Evolutionary conservation across 1,140 invertebrate genomes (phyloP).

Genomic region (Rhyzopertha dominica): DNA sequence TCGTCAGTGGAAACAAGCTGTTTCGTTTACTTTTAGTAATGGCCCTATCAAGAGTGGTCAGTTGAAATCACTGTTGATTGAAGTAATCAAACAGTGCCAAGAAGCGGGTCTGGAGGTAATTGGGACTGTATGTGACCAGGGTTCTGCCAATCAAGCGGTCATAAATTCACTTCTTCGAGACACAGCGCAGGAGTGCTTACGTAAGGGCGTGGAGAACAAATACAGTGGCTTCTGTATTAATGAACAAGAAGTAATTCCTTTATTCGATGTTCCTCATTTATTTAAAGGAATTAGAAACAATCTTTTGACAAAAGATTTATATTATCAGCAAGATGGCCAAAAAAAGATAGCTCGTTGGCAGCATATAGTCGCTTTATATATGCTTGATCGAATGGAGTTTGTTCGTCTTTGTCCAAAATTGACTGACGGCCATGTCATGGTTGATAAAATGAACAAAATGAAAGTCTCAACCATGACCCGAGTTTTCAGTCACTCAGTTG

Average conservation of each 20-base stretch:
- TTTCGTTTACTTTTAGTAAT: constrained; percentile 24
- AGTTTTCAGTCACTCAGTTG: constrained; percentile 12
- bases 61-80: constrained; percentile 20
- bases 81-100: constrained; percentile 24
- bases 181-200: not conserved
- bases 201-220: constrained; percentile 18
- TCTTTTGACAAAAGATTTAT: constrained; percentile 8
- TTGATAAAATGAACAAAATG: constrained; percentile 14
- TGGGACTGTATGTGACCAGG: constrained; percentile 36
- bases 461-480: constrained; percentile 10
- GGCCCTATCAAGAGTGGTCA: constrained; percentile 23
- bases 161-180: constrained; percentile 27
- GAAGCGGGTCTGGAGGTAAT: constrained; percentile 29
- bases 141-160: constrained; percentile 24
- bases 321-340: constrained; percentile 1
- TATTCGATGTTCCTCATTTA: constrained; percentile 39
- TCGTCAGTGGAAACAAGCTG: constrained; percentile 33
- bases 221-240: constrained; percentile 26
- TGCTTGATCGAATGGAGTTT: not conserved
- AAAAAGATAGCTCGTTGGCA: constrained; percentile 4
- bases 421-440: constrained; percentile 5
- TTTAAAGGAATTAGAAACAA: constrained; percentile 38
- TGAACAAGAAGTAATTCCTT: constrained; percentile 29
- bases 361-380: constrained; percentile 2
- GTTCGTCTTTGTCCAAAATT: constrained; percentile 9